Percentiles rank a stretch among this genome's conserved stretches.
Evolutionary conservation across 1,140 invertebrate genomes (phyloP).

Genomic region (Vollenhovia emeryi): DNA sequence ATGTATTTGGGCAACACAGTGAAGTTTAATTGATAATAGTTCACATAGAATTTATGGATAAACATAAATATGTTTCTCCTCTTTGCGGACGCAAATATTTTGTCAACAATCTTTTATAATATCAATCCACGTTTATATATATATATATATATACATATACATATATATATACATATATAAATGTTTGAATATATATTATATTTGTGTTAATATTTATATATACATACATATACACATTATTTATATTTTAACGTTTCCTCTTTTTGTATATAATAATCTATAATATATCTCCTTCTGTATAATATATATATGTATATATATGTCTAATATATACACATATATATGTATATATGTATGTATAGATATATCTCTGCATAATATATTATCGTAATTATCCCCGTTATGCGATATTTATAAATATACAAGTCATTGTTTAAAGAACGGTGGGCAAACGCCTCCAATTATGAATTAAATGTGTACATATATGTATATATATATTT

Average conservation of each 20-base stretch:
- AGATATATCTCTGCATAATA: slow-evolving; percentile 71
- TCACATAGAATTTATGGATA: slow-evolving; percentile 79
- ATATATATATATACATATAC: slow-evolving; percentile 43
- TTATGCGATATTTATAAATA: slow-evolving; percentile 84
- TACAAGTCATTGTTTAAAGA: slow-evolving; percentile 82
- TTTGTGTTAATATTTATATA: slow-evolving; percentile 57
- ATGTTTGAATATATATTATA: slow-evolving; percentile 50
- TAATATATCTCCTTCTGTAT: slow-evolving; percentile 56
- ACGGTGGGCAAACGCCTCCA: slow-evolving; percentile 78
- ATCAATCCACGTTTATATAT: slow-evolving; percentile 70
- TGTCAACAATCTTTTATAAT: slow-evolving; percentile 81
- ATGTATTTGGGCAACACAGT: slow-evolving; percentile 74
- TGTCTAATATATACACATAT: slow-evolving; percentile 35
- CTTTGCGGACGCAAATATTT: slow-evolving; percentile 82
- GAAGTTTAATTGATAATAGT: slow-evolving; percentile 75
- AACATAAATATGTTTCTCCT: slow-evolving; percentile 75
- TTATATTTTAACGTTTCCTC: slow-evolving; percentile 78
- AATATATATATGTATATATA: slow-evolving; percentile 54
- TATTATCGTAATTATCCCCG: slow-evolving; percentile 77
- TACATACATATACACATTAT: slow-evolving; percentile 69
- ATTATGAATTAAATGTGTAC: slow-evolving; percentile 61
- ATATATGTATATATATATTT: not conserved
- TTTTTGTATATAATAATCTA: slow-evolving; percentile 78
- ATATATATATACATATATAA: slow-evolving; percentile 53
- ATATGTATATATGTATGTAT: slow-evolving; percentile 51